phyloP scores from a whole-genome alignment of 2,888 invertebrate genomes.

The Ganaspis brasiliensis region DNA sequence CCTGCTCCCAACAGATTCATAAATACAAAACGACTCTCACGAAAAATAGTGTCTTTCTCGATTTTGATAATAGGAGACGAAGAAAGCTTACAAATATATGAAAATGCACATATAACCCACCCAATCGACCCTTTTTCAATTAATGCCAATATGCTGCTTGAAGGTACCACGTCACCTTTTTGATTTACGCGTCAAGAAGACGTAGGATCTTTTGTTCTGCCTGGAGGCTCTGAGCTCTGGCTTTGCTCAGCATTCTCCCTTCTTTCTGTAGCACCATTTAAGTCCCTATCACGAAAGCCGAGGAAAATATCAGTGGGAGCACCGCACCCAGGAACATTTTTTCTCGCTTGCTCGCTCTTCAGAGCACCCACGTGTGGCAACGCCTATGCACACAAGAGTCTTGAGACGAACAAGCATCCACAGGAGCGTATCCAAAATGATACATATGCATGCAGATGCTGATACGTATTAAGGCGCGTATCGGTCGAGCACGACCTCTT shows the following conservation, averaged over 20 bases:
- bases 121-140: conserved; percentile 21
- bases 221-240: background rate
- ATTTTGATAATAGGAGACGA: background rate
- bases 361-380: conserved; percentile 32
- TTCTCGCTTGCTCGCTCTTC: conserved; percentile 29
- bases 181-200: conserved; percentile 36
- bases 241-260: conserved; percentile 33
- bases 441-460: conserved; percentile 41
- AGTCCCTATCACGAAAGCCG: conserved; percentile 36
- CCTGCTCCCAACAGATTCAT: background rate
- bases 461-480: conserved; percentile 50
- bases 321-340: conserved; percentile 36
- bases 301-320: conserved; percentile 42
- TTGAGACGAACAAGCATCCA: conserved; percentile 35
- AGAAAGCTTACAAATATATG: conserved; percentile 21
- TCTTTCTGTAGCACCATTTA: conserved; percentile 28
- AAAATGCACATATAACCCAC: conserved; percentile 1
- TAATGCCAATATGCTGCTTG: conserved; percentile 12
- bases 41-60: background rate
- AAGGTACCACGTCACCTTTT: conserved; percentile 25
- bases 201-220: conserved; percentile 41
- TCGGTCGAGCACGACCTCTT: conserved; percentile 52
- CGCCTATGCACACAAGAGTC: conserved; percentile 37
- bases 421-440: conserved; percentile 40
- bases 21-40: background rate